These are phyloP conservation scores for Drosophila asahinai DNA, from an alignment of 1,140 invertebrate species.

Conservation along the genomic window DNA sequence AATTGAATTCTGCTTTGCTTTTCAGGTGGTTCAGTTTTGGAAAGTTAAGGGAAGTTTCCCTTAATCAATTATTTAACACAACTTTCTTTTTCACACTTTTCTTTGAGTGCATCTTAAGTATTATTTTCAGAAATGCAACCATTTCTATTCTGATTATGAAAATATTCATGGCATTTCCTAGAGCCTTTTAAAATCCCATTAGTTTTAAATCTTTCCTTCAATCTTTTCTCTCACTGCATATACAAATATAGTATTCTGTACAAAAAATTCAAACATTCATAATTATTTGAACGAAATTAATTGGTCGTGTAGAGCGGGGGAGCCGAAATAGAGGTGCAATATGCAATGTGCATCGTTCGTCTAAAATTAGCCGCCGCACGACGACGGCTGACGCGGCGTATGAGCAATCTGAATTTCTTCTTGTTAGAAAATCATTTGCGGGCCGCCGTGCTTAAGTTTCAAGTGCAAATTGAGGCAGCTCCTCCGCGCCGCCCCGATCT, in stretches of 20 bases:
- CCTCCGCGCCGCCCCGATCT: background rate
- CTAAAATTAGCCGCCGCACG: conserved; percentile 46
- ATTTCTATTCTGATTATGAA: no score
- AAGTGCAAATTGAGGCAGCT: conserved; percentile 54
- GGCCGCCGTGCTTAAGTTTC: conserved; percentile 29
- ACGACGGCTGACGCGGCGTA: conserved; percentile 61
- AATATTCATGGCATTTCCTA: no score
- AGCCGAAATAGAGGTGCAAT: conserved; percentile 8
- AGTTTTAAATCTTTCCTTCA: fast-evolving
- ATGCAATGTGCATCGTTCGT: conserved; percentile 23
- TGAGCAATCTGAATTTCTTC: conserved; percentile 62
- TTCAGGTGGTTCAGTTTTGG: background rate
- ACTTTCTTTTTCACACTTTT: no score
- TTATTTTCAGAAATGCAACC: no score
- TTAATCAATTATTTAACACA: no score
- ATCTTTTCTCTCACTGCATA: background rate
- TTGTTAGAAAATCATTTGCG: conserved; percentile 29
- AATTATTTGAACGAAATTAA: conserved; percentile 60
- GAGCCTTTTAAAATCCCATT: no score
- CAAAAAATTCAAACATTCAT: conserved; percentile 40
- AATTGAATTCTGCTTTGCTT: background rate
- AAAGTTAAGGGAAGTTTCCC: background rate
- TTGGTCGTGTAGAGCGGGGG: conserved; percentile 47
- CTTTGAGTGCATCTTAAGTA: no score
- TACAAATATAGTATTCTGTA: conserved; percentile 12